A percentile compares a stretch with the other conserved stretches of the same genome.
Evolutionary conservation across 1,140 invertebrate genomes (phyloP).

Genomic region (Globodera rostochiensis): DNA sequence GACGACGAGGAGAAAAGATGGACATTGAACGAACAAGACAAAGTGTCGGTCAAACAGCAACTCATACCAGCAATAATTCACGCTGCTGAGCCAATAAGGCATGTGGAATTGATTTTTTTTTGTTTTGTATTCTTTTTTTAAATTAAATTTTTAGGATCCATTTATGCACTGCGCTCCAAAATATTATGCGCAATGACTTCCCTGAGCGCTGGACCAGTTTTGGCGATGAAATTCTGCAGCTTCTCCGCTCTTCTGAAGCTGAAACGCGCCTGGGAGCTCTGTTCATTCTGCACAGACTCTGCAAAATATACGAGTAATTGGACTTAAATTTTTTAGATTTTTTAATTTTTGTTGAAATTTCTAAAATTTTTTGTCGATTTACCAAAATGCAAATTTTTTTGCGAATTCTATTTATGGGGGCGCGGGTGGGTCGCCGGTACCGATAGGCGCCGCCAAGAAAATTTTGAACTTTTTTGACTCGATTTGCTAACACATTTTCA

Average conservation of each 20-base stretch:
- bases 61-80: slow-evolving; percentile 93
- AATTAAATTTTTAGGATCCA: slow-evolving; percentile 74
- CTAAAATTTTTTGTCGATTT: neutral
- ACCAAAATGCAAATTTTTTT: too few species aligned
- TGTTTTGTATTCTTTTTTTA: neutral
- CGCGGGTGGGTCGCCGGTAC: too few species aligned
- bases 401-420: too few species aligned
- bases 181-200: slow-evolving; percentile 93
- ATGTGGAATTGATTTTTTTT: slow-evolving; percentile 33
- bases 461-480: too few species aligned
- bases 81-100: slow-evolving; percentile 84
- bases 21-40: slow-evolving; percentile 88
- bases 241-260: slow-evolving; percentile 80
- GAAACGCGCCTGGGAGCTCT: slow-evolving; percentile 87
- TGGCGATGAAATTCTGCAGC: slow-evolving; percentile 86
- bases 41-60: slow-evolving; percentile 84
- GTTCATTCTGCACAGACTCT: slow-evolving; percentile 86
- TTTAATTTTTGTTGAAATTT: neutral
- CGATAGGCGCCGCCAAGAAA: too few species aligned
- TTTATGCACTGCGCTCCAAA: slow-evolving; percentile 81
- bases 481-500: too few species aligned
- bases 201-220: slow-evolving; percentile 89
- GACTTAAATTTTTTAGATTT: neutral
- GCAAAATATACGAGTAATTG: slow-evolving; percentile 84
- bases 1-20: slow-evolving; percentile 68